These are phyloP conservation scores for Thyatira batis DNA, from an alignment of 2,888 invertebrate species.

Conservation along the genomic window DNA sequence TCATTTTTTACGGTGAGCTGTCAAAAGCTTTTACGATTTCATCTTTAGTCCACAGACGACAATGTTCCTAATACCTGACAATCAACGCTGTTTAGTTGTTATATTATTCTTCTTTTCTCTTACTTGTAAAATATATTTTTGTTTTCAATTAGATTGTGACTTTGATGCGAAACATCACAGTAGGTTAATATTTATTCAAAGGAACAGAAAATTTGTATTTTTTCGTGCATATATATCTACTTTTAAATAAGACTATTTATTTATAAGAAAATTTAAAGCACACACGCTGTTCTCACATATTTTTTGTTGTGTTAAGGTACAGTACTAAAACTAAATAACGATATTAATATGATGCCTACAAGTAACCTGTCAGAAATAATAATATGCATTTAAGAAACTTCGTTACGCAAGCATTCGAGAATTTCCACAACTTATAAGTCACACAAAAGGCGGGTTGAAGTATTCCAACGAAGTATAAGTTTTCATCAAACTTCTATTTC, in stretches of 20 bases:
- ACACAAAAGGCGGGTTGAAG: conserved; percentile 48
- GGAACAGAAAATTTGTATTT: too few species aligned
- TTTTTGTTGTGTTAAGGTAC: too few species aligned
- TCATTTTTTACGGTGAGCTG: conserved; percentile 72
- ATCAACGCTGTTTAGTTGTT: conserved; percentile 29
- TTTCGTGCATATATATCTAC: too few species aligned
- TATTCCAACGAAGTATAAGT: conserved; percentile 51
- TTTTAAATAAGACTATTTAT: too few species aligned
- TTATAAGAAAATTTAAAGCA: too few species aligned
- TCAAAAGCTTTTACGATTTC: conserved; percentile 73
- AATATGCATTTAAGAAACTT: conserved; percentile 28
- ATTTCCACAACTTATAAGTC: conserved; percentile 46
- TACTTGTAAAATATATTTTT: background rate
- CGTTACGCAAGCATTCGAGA: conserved; percentile 32
- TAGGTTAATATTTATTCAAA: too few species aligned
- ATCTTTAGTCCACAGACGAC: conserved; percentile 47
- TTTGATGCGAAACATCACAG: too few species aligned
- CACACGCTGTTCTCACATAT: too few species aligned
- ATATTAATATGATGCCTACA: too few species aligned
- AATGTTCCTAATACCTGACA: conserved; percentile 38
- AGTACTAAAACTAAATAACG: too few species aligned
- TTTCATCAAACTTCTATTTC: conserved; percentile 63
- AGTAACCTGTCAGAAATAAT: conserved; percentile 3
- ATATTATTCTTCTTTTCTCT: conserved; percentile 12
- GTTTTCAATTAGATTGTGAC: too few species aligned